Evolutionary conservation across 2,888 invertebrate genomes (phyloP).

Genomic region (Ceratothoa steindachneri): DNA sequence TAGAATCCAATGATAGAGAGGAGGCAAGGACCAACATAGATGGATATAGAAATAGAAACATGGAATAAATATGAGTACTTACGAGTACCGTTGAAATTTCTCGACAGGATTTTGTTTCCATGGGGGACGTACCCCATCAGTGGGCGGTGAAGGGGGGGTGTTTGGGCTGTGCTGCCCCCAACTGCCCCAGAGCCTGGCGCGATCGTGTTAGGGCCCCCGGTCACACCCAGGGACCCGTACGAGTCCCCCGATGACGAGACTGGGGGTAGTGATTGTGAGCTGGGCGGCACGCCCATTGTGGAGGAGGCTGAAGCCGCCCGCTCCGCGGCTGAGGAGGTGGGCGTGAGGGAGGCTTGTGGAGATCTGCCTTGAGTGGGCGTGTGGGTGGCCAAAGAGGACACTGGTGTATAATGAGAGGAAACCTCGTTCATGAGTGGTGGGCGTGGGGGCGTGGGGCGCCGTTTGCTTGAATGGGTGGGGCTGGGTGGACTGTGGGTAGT

Average conservation of each 20-base stretch:
- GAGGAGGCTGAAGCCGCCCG: constrained; percentile 23
- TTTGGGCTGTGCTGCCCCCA: not conserved
- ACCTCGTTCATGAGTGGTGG: constrained; percentile 3
- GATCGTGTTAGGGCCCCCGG: not conserved
- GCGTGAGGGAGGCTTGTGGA: constrained; percentile 8
- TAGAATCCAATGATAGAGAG: too few species aligned
- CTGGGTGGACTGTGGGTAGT: constrained; percentile 1
- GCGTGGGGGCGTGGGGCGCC: constrained; percentile 19
- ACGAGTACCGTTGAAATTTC: constrained; percentile 43
- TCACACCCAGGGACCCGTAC: not conserved
- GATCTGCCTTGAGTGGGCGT: constrained; percentile 9
- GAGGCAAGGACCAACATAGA: too few species aligned
- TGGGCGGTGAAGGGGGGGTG: constrained; percentile 20
- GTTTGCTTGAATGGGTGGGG: constrained; percentile 13
- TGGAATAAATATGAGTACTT: constrained; percentile 15
- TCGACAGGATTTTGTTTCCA: constrained; percentile 40
- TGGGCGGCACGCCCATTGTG: constrained; percentile 38
- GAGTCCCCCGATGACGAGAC: not conserved
- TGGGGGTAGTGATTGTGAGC: constrained; percentile 24
- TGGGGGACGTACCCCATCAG: constrained; percentile 40
- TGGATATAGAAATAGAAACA: not conserved
- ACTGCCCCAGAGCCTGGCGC: not conserved
- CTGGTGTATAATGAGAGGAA: constrained; percentile 14
- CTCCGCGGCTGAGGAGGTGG: constrained; percentile 20
- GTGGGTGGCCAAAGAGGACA: constrained; percentile 4